These are phyloP conservation scores for Theocolax elegans DNA, from an alignment of 1,140 invertebrate genomes.

Conservation along the genomic window DNA sequence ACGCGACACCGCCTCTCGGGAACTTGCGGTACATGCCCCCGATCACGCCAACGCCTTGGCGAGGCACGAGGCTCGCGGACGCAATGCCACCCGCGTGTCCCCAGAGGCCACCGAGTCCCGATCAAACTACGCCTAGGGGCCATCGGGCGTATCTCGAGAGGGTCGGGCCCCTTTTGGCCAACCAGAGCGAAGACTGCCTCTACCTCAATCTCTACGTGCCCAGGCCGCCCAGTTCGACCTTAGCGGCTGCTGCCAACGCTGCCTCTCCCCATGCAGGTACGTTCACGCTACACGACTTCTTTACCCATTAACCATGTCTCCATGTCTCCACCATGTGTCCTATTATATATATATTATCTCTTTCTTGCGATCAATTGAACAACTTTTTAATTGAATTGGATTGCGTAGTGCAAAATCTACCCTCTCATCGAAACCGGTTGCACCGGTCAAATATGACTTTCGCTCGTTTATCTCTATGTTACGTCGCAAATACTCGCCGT, in stretches of 20 bases:
- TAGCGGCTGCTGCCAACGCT: not conserved
- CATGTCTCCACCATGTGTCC: too few relatives aligned
- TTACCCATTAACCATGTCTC: not conserved
- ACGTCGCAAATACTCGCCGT: too few relatives aligned
- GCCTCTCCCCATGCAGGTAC: not conserved
- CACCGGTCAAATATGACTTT: too few relatives aligned
- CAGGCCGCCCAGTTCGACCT: conserved; percentile 61
- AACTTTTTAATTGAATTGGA: too few relatives aligned
- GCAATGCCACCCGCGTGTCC: conserved; percentile 89
- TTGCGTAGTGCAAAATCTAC: too few relatives aligned
- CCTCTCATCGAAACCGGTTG: too few relatives aligned
- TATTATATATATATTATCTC: too few relatives aligned
- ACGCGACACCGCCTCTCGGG: conserved; percentile 85
- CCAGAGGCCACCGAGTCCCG: conserved; percentile 81
- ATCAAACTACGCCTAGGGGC: conserved; percentile 80
- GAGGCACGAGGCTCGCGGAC: conserved; percentile 83
- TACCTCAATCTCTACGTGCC: conserved; percentile 97
- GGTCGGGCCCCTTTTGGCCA: conserved; percentile 82
- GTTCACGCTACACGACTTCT: not conserved
- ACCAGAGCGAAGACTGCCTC: conserved; percentile 97
- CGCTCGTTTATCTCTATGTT: too few relatives aligned
- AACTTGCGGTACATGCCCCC: conserved; percentile 91
- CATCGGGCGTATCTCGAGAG: conserved; percentile 84
- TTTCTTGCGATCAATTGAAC: too few relatives aligned
- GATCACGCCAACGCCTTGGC: conserved; percentile 89